A percentile compares a stretch with the other conserved stretches of the same genome.
phyloP scores from a whole-genome alignment of 2,113 vertebrate species.

The Grus americana region DNA sequence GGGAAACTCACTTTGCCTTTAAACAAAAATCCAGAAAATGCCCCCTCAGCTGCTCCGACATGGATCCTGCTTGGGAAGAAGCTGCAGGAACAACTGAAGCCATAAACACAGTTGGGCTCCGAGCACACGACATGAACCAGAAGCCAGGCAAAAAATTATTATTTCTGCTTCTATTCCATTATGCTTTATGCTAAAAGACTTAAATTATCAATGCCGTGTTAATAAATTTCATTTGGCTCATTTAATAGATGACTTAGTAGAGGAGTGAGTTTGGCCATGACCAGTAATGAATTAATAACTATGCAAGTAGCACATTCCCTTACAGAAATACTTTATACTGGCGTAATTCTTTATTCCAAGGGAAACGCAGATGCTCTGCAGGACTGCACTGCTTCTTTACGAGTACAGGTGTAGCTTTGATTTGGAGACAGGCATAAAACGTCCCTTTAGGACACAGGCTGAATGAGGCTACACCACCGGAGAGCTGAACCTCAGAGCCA shows the following conservation, averaged over 20 bases:
- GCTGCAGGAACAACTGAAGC: neutral
- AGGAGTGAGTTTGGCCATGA: conserved; percentile 51
- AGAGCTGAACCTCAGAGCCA: neutral
- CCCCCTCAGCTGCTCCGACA: neutral
- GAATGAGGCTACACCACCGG: neutral
- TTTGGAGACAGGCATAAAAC: neutral
- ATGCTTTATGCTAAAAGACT: conserved; percentile 52
- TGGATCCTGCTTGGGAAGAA: neutral
- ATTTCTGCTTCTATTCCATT: conserved; percentile 34
- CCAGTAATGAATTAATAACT: conserved; percentile 64
- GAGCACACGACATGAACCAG: neutral
- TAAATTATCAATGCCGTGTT: conserved; percentile 58
- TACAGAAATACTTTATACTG: neutral
- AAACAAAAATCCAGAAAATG: neutral
- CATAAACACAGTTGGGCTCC: neutral
- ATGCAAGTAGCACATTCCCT: conserved; percentile 43
- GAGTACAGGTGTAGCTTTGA: neutral
- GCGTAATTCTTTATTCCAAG: neutral
- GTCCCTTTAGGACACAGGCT: neutral
- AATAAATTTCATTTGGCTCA: conserved; percentile 64
- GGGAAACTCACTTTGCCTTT: neutral
- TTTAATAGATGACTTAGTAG: conserved; percentile 62
- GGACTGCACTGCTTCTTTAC: neutral
- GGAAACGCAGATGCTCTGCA: neutral
- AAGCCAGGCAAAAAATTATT: conserved; percentile 9